Percentiles rank a stretch among this genome's conserved stretches.
phyloP scores from a whole-genome alignment of 2,113 vertebrate genomes.

The Andinoacara biseriatus region DNA sequence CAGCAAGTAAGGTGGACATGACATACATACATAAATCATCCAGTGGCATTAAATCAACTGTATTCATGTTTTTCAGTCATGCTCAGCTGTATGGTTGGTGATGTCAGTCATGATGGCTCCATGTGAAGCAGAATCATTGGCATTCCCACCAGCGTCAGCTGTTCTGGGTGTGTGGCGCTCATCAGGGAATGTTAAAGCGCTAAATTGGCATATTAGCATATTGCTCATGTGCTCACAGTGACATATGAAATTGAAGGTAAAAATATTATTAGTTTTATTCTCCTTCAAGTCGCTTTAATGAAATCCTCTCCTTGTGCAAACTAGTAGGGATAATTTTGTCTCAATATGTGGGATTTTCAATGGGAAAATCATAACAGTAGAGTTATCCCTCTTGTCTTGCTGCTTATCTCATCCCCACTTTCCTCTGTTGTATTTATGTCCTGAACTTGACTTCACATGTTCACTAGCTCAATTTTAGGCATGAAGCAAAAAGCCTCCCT shows the following conservation, averaged over 20 bases:
- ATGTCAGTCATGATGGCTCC: not conserved
- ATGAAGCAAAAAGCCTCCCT: not conserved
- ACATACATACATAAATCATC: not conserved
- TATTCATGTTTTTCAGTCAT: not conserved
- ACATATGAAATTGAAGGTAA: not conserved
- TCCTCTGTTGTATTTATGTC: not conserved
- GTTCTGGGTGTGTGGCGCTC: not conserved
- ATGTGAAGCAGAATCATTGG: not conserved
- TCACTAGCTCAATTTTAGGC: not conserved
- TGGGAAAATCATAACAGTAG: not conserved
- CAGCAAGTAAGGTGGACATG: not conserved
- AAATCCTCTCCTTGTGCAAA: not conserved
- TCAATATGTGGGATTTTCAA: not conserved
- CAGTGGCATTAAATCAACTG: not conserved
- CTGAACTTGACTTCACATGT: not conserved
- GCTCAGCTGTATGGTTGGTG: not conserved
- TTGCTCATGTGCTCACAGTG: not conserved
- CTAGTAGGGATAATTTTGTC: not conserved
- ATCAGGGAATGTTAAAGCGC: not conserved
- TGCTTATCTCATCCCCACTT: not conserved
- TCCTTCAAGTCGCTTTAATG: not conserved
- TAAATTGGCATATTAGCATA: not conserved
- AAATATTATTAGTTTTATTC: not conserved
- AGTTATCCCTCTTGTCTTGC: not conserved
- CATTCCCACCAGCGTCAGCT: slow-evolving; percentile 12